Conservation (phyloP, 2,888 invertebrate species). For the Rhingia campestris region DNA sequence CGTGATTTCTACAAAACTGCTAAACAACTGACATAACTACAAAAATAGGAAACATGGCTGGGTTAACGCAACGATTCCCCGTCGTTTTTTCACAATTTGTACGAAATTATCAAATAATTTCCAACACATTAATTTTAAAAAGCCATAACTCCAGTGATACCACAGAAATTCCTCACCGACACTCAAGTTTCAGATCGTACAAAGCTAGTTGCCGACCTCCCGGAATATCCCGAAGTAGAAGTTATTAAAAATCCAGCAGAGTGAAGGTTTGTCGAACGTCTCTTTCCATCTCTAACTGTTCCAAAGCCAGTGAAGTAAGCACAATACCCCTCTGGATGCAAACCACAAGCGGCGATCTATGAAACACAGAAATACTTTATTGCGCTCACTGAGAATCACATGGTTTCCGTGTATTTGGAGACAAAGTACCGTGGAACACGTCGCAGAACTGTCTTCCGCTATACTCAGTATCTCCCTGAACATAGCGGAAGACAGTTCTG, state of each 20-base stretch:
- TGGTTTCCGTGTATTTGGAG: slow-evolving; percentile 91
- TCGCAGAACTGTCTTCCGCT: slow-evolving; percentile 86
- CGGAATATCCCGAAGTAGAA: slow-evolving; percentile 85
- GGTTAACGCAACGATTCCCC: slow-evolving; percentile 15
- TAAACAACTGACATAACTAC: slow-evolving; percentile 22
- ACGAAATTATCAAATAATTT: slow-evolving; percentile 23
- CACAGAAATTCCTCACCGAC: slow-evolving; percentile 46
- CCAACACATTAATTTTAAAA: neutral
- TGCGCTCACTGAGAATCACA: slow-evolving; percentile 89
- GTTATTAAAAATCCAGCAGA: slow-evolving; percentile 88
- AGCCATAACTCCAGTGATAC: slow-evolving; percentile 20
- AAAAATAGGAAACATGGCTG: slow-evolving; percentile 45
- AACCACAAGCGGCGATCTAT: slow-evolving; percentile 85
- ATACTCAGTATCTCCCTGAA: slow-evolving; percentile 90
- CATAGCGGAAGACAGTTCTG: slow-evolving; percentile 86
- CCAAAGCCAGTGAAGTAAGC: slow-evolving; percentile 87
- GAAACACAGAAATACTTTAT: slow-evolving; percentile 87
- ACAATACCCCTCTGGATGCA: slow-evolving; percentile 93
- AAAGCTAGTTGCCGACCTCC: slow-evolving; percentile 80
- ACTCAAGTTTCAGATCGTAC: slow-evolving; percentile 82
- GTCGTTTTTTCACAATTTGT: slow-evolving; percentile 50
- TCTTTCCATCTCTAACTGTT: slow-evolving; percentile 88
- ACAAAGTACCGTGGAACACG: slow-evolving; percentile 85
- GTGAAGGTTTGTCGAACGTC: slow-evolving; percentile 92
- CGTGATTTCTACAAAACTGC: too few relatives aligned